Evolutionary conservation across 1,140 invertebrate genomes (phyloP).

Genomic region (Sycobia sp.): DNA sequence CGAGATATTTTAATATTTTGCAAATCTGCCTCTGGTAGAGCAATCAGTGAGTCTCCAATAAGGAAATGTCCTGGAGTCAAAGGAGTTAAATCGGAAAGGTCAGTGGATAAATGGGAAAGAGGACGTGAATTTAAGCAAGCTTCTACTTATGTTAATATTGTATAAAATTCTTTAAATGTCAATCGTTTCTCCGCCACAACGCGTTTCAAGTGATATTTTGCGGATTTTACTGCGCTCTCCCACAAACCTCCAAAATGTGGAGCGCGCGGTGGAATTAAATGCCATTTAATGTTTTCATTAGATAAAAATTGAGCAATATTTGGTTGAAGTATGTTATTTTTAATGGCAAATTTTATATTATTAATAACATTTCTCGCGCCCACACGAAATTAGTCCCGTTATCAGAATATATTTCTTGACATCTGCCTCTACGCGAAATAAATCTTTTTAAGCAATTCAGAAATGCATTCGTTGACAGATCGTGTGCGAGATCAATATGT

Average conservation of each 20-base stretch:
- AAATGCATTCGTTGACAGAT: too few relatives aligned
- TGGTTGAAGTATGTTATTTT: too few relatives aligned
- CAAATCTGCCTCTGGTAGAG: not conserved
- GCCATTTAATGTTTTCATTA: not conserved
- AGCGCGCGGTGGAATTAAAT: constrained; percentile 9
- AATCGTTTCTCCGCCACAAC: not conserved
- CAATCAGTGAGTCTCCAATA: constrained; percentile 15
- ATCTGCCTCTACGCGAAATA: too few relatives aligned
- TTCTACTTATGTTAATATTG: constrained; percentile 18
- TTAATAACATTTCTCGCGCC: too few relatives aligned
- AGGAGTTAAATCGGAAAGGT: constrained; percentile 6
- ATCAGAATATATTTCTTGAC: too few relatives aligned
- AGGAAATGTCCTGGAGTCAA: constrained; percentile 5
- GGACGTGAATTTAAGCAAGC: constrained; percentile 16
- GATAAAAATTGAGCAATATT: not conserved
- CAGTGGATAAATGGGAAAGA: not conserved
- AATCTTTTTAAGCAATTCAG: too few relatives aligned
- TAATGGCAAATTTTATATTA: too few relatives aligned
- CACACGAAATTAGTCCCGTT: too few relatives aligned
- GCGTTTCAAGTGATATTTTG: not conserved
- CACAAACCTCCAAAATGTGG: constrained; percentile 15
- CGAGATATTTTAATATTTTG: not conserved
- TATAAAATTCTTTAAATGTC: constrained; percentile 2
- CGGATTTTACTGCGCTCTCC: constrained; percentile 6
- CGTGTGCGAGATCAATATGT: too few relatives aligned